Evolutionary conservation across 2,888 invertebrate species (phyloP), one percentile per base, ranked within the genome.

Genomic region (Chrysolina haemoptera): DNA sequence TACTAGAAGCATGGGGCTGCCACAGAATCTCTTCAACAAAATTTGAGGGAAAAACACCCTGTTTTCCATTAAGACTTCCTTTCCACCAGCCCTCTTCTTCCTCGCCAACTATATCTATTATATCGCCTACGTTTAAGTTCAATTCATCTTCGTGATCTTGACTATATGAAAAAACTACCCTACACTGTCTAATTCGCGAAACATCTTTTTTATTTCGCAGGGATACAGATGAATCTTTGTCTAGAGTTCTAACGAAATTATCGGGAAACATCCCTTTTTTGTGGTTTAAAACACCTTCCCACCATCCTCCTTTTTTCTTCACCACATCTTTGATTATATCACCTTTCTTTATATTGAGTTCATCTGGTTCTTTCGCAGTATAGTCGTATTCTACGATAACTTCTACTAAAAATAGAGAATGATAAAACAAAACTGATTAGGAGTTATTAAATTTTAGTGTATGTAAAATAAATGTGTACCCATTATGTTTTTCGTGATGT

Each of bases 31-130:
- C 89, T 73, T 89, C 88, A 48, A 98, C 98, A 89, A 98, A 98
- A 90, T 98, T 98, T 9, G 98, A 98, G 5, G 98, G 98, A 88
- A 98, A 98, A 76, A 98, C 96, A 35, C 98, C 98, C 75, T 94
- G 91, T 85, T 92, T 93, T 59, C 94, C 95, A 86, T 94, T 93
- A 63, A 95, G 89, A 72, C 92, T 91, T 76, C 97, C 98, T 90
- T 94, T 93, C 97, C 96, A 98, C 95, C 95, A 95, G 43, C 97
- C 97, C 87, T 97, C 97, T 87, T 98, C 98, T 68, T 94, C 94
- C 91, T 98, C 97, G 80, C 94, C 95, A 79, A 97, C 90, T 80
- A 98, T 94, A 86, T 97, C 96, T 79, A 99, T 93, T 27, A 95
- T 90, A 89, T 98, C 98, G 78, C 97, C 96, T 59, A 96, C 95